Evolutionary conservation across 2,888 invertebrate species (phyloP), one percentile per base, ranked within the genome.

Genomic region (Drosophila quasianomalipes): DNA sequence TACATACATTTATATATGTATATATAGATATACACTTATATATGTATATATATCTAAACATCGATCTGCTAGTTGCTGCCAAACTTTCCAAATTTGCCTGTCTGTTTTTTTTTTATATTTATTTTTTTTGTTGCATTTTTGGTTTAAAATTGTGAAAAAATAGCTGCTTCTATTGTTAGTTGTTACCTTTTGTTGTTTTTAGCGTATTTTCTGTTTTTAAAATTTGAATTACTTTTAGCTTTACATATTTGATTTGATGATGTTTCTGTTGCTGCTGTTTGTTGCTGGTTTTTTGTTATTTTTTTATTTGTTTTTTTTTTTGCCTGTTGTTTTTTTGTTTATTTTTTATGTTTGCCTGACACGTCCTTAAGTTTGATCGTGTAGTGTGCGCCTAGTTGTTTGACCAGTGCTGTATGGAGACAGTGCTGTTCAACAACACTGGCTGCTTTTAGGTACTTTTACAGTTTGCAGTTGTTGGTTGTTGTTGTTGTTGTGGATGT

Each of bases 91-190:
- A 70, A 57, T 70, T 68, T 49, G 51, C 65, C 70, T 28, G 59
- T 33, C 28, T 41, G n/a, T 35, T 68, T n/a, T 33, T 58, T 58
- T 1, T 63, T 60, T 28, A 22, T 22, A 22, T 22, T 49, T 7
- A 4, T 65, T 52, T 61, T 52, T 66, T 53, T 28, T 62, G 62
- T 66, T 70, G 22, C 51, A 31, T 55, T 73, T 69, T 64, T 72
- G 55, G 78, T 82, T 81, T 85, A 82, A 87, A 82, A 82, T 86
- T 84, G 87, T 88, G 89, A 88, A 88, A 88, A 88, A 88, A 88
- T 88, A 88, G 82, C 86, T 86, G 83, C 81, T 76, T 86, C 84
- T 89, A 89, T 90, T 85, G 90, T 77, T 76, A 79, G 71, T 79
- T 76, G 63, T 81, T 82, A 52, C 57, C 52, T 71, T 59, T 69